These are phyloP conservation scores for Tiaroga cobitis DNA, from an alignment of 2,797 vertebrate species.

Conservation along the genomic window DNA sequence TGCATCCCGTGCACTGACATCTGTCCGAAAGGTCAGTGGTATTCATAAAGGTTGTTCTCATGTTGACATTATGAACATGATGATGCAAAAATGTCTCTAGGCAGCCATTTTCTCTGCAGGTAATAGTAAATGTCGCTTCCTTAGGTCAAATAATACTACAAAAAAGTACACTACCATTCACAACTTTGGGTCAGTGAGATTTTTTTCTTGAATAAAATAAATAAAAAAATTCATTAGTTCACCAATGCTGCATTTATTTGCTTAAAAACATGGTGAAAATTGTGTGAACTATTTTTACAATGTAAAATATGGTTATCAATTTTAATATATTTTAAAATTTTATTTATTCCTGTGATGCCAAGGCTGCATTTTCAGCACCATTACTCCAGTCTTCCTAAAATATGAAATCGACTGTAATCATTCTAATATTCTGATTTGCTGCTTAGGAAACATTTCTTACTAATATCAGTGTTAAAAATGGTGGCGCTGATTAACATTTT, in stretches of 20 bases:
- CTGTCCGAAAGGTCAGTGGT: slow-evolving; percentile 90
- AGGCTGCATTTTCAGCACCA: not conserved
- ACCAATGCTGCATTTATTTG: not conserved
- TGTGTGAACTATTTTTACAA: not conserved
- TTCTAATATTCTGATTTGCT: not conserved
- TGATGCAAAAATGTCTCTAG: not conserved
- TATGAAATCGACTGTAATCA: not conserved
- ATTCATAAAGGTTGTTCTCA: not conserved
- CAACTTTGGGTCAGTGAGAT: not conserved
- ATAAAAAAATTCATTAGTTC: no score
- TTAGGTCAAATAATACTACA: not conserved
- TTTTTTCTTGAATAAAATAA: no score
- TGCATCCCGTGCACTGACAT: slow-evolving; percentile 98
- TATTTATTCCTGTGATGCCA: not conserved
- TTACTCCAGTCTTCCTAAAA: not conserved
- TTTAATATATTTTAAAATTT: not conserved
- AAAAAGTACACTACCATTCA: no score
- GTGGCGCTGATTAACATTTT: not conserved
- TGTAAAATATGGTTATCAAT: not conserved
- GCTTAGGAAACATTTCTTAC: not conserved
- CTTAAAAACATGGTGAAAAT: not conserved
- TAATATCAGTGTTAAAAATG: not conserved
- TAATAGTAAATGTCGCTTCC: not conserved
- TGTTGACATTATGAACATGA: not conserved
- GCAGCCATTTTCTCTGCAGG: not conserved